Evolutionary conservation across 2,113 vertebrate species (phyloP), one percentile per base, ranked within the genome.

Genomic region (Syngnathus floridae): DNA sequence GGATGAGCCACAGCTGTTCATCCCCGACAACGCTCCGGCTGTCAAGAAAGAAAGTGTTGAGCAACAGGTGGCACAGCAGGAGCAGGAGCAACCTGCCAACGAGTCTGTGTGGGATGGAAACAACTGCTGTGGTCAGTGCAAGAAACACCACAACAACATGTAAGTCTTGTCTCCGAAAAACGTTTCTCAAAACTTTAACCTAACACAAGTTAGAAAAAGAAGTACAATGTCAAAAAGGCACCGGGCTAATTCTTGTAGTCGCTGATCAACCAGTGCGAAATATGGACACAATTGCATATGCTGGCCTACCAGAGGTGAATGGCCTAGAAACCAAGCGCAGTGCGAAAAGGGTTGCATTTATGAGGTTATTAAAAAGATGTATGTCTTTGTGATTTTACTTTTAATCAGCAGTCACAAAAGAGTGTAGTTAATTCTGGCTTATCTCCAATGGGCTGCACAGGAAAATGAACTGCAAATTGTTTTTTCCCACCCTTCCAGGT

Each of bases 11-110:
- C 93, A 93, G 0, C 87, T 99, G 65, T 99, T 99, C 75, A 93
- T 99, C 83, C 97, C 97, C 62, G 97, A 99, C 82, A 99, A 99
- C n/a, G 95, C 97, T 72, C 93, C 96, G 36, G 87, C 92, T 72
- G 73, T 91, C 56, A 97, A 93, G 88, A 93, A 91, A 77, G 95
- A 95, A 71, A 81, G 90, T 41, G 78, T 83, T 26, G 95, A 97
- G 26, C 26, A 35, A 31, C 54, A 56, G 51, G 51, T 54, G 51
- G 2, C 26, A 31, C 51, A 26, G 26, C 51, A 54, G 26, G 21
- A 54, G 4, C 54, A 35, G n/a, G 92, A 93, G 13, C 90, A 91
- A 40, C 52, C 87, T 54, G 78, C 75, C 57, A 93, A 94, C 76
- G 95, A 94, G 84, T 73, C 77, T 37, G 62, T 83, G 36, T 98